phyloP scores from a whole-genome alignment of 1,140 invertebrate species.

The Polypedilum vanderplanki region DNA sequence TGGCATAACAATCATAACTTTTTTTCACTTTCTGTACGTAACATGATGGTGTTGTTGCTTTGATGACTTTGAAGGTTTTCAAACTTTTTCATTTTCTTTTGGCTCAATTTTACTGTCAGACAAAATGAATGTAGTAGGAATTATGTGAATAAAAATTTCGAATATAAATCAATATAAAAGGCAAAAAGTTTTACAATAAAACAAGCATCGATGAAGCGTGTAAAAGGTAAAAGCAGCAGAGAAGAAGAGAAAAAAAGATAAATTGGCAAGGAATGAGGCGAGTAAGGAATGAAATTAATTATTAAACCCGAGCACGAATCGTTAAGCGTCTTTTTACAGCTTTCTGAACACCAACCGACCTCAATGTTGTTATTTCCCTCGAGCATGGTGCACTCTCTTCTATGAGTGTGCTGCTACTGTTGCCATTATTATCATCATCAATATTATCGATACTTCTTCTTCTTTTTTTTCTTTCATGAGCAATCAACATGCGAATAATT shows the following conservation, averaged over 20 bases:
- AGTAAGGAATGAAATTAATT: not conserved
- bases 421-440: too few relatives aligned
- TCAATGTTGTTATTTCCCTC: not conserved
- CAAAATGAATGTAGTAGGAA: not conserved
- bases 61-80: not conserved
- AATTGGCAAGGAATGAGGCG: too few relatives aligned
- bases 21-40: not conserved
- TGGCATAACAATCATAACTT: slow-evolving; percentile 2
- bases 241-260: too few relatives aligned
- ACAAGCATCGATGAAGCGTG: not conserved
- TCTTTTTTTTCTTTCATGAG: too few relatives aligned
- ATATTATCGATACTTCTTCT: too few relatives aligned
- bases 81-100: not conserved
- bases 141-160: not conserved
- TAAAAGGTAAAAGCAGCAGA: too few relatives aligned
- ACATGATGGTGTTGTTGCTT: not conserved
- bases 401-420: too few relatives aligned
- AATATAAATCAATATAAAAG: slow-evolving; percentile 4
- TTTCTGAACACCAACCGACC: not conserved
- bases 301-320: not conserved
- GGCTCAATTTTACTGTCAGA: not conserved
- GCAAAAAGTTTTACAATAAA: not conserved
- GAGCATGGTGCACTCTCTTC: too few relatives aligned
- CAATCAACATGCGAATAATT: too few relatives aligned
- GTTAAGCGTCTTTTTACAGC: not conserved